Percentiles rank a stretch among this genome's conserved stretches.
phyloP scores from a whole-genome alignment of 2,113 vertebrate species.

The Calidris pygmaea region DNA sequence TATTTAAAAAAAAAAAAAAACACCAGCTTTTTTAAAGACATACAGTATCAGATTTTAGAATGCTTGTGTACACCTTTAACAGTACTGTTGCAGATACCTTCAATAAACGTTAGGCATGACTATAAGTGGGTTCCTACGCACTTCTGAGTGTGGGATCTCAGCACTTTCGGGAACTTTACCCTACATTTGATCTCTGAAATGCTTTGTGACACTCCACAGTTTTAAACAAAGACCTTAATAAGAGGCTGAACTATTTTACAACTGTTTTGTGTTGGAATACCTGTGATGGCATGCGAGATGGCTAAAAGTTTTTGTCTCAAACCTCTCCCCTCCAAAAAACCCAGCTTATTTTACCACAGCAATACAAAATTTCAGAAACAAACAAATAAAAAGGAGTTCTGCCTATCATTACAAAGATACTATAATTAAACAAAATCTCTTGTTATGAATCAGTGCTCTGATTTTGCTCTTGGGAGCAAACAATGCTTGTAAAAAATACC shows the following conservation, averaged over 20 bases:
- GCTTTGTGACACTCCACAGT: not conserved
- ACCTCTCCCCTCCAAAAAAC: not conserved
- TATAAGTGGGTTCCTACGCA: not conserved
- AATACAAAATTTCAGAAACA: not conserved
- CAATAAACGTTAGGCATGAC: not conserved
- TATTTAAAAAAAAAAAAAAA: not conserved
- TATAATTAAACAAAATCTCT: not conserved
- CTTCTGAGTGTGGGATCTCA: not conserved
- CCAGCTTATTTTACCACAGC: not conserved
- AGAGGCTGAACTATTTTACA: not conserved
- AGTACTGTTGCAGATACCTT: not conserved
- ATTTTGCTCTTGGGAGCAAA: not conserved
- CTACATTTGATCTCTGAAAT: not conserved
- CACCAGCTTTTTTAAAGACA: not conserved
- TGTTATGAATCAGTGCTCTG: not conserved
- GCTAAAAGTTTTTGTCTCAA: not conserved
- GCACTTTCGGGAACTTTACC: not conserved
- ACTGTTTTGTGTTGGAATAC: not conserved
- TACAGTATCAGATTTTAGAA: not conserved
- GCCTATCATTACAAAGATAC: not conserved
- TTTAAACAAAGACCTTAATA: not conserved
- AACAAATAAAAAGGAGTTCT: not conserved
- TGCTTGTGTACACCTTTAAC: not conserved
- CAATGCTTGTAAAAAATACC: not conserved
- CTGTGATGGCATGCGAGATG: not conserved